Evolutionary conservation across 2,113 vertebrate species (phyloP).

Genomic region (Tetrao urogallus): DNA sequence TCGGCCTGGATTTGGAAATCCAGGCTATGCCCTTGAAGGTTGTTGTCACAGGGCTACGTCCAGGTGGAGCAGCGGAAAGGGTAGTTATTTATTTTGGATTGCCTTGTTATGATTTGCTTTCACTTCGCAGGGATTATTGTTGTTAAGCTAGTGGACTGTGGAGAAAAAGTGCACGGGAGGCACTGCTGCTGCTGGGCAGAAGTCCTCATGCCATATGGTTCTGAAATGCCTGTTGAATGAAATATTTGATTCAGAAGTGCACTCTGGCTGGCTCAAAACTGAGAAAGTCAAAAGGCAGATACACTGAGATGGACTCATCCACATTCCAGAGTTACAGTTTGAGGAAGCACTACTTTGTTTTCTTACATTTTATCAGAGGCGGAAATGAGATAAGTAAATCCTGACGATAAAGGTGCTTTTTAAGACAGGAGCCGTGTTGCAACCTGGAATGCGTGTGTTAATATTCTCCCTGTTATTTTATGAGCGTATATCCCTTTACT

Average conservation of each 20-base stretch:
- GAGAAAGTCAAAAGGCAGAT: background rate
- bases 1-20: constrained; percentile 84
- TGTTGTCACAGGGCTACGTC: constrained; percentile 77
- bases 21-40: constrained; percentile 82
- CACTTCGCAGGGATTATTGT: background rate
- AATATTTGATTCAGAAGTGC: background rate
- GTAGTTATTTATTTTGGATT: constrained; percentile 70
- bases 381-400: background rate
- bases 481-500: fast-evolving
- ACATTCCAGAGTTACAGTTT: background rate
- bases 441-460: background rate
- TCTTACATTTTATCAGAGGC: background rate
- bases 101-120: background rate
- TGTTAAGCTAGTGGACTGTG: background rate
- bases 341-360: background rate
- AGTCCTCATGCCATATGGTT: background rate
- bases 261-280: background rate
- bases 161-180: background rate
- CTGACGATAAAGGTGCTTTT: background rate
- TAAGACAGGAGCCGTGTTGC: background rate
- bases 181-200: background rate
- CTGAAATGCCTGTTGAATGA: background rate
- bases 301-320: background rate
- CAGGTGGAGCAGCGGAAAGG: constrained; percentile 82
- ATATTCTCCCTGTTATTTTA: background rate